Evolutionary conservation across 2,797 vertebrate species (phyloP), one percentile per base, ranked within the genome.

Genomic region (Chrysolophus pictus): DNA sequence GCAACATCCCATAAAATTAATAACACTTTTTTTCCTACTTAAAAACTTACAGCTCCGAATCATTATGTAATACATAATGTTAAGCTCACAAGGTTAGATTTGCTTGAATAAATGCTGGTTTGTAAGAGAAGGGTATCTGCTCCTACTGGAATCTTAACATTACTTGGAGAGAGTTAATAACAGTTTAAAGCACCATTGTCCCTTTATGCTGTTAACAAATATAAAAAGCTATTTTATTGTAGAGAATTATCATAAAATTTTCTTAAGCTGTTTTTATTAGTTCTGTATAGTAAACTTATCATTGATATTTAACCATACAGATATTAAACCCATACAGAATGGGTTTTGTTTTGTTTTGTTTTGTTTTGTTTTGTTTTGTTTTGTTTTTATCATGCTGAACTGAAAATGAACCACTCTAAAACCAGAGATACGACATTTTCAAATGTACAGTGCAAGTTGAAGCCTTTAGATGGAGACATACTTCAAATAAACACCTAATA

Each of bases 401-500:
- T 89, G 86, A 46, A 94, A 92, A 82, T 68, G 56, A 65, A 63
- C 7, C 58, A 22, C 95, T 73, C n/a, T 83, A 59, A 87, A 79
- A 72, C 53, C n/a, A 60, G 24, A 69, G 16, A 58, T 87, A 46
- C 91, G 46, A 41, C 71, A 74, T 87, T 92, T 69, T 68, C 56
- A 81, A 95, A 65, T 62, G 70, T 69, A 96, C 88, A 97, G 55
- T 97, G 94, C 95, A 89, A 65, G 37, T 16, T 67, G 70, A 94
- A 69, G 71, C 98, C 99, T 99, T 98, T 99, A 99, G 98, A 98
- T 99, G 98, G 98, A 99, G 98, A 98, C 98, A 98, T 98, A 99
- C 98, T 97, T 98, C 97, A 97, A 95, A 97, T 89, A 97, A 97
- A 97, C 79, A 81, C 35, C 56, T 51, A 80, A 80, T 95, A 84